A percentile compares a stretch with the other conserved stretches of the same genome.
Conservation (phyloP, 2,113 vertebrate genomes). For the Mus spicilegus region DNA sequence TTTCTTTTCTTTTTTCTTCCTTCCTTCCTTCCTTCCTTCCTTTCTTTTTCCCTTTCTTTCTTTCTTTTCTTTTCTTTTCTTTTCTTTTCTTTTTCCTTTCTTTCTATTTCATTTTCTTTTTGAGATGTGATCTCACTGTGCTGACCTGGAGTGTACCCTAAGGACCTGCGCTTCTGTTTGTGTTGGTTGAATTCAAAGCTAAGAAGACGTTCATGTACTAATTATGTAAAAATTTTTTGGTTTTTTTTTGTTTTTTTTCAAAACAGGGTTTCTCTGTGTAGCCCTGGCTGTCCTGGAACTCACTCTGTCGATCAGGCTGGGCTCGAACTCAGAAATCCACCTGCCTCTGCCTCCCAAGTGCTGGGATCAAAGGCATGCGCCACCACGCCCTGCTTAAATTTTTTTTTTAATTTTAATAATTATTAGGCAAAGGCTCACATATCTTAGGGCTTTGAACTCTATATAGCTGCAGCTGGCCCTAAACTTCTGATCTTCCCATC, state of each 20-base stretch:
- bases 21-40: too few relatives aligned
- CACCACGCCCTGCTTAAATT: not conserved
- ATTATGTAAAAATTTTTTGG: not conserved
- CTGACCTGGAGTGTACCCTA: not conserved
- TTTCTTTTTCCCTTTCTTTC: not conserved
- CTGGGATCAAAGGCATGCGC: too few relatives aligned
- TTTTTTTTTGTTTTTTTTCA: too few relatives aligned
- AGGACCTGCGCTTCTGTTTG: constrained; percentile 8
- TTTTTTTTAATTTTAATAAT: not conserved
- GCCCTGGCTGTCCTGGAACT: too few relatives aligned
- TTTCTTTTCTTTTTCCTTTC: not conserved
- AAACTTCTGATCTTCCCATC: not conserved
- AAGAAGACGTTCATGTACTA: constrained; percentile 50
- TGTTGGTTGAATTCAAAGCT: constrained; percentile 61
- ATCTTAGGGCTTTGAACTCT: not conserved
- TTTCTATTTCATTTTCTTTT: not conserved
- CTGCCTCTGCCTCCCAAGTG: too few relatives aligned
- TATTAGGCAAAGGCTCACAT: not conserved
- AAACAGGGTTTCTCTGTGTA: too few relatives aligned
- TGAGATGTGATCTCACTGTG: not conserved
- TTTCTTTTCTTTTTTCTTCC: not conserved
- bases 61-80: not conserved
- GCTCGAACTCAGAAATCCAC: too few relatives aligned
- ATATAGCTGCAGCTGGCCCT: not conserved
- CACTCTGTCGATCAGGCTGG: too few relatives aligned